These are phyloP conservation scores for Andricus curvator DNA, from an alignment of 2,888 invertebrate genomes.

Conservation along the genomic window DNA sequence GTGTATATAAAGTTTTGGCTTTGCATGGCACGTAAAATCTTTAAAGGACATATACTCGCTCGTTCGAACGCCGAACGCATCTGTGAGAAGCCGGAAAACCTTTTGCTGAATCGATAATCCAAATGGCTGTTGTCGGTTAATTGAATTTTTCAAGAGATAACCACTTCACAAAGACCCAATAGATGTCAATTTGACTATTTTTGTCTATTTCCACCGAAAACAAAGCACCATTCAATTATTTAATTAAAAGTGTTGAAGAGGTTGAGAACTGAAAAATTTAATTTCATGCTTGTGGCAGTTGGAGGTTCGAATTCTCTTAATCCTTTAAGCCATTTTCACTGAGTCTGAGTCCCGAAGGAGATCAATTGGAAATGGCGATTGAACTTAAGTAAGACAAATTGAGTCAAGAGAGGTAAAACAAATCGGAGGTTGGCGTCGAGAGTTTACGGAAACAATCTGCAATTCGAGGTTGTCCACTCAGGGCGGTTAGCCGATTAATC, in stretches of 20 bases:
- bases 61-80: conserved; percentile 36
- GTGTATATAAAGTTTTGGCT: conserved; percentile 35
- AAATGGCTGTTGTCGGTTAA: conserved; percentile 27
- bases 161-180: background rate
- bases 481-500: conserved; percentile 37
- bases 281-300: background rate
- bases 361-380: conserved; percentile 34
- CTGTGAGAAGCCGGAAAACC: conserved; percentile 22
- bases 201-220: background rate
- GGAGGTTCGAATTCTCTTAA: background rate
- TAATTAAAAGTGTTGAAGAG: background rate
- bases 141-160: conserved; percentile 10
- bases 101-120: conserved; percentile 5
- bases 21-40: conserved; percentile 38
- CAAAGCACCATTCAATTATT: background rate
- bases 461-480: conserved; percentile 36
- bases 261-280: background rate
- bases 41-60: conserved; percentile 32
- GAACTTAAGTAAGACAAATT: conserved; percentile 41
- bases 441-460: conserved; percentile 41
- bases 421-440: conserved; percentile 34
- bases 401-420: conserved; percentile 26
- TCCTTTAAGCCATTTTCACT: conserved; percentile 20
- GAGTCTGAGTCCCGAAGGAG: conserved; percentile 6
- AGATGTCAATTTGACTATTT: background rate